phyloP scores from a whole-genome alignment of 2,797 vertebrate species.

The Poeciliopsis turneri region DNA sequence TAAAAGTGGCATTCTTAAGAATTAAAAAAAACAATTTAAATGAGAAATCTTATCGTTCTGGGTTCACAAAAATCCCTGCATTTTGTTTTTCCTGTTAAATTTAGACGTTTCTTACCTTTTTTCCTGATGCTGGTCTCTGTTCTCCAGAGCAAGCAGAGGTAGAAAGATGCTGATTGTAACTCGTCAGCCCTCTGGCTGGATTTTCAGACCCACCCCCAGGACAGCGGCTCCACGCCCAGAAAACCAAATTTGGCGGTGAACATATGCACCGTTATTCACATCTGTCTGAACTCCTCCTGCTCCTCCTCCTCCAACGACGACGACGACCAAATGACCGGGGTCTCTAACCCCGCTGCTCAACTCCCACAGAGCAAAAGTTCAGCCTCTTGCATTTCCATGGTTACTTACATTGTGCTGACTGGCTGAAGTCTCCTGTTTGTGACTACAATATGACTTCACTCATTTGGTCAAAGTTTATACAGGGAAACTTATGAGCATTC shows the following conservation, averaged over 20 bases:
- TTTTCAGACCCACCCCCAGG: constrained; percentile 26
- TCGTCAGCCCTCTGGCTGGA: constrained; percentile 31
- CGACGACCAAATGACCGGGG: background rate
- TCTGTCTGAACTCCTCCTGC: constrained; percentile 39
- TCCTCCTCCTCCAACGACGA: background rate
- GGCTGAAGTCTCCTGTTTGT: background rate
- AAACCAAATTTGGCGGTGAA: constrained; percentile 74
- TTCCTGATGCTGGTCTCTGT: background rate
- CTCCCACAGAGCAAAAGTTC: constrained; percentile 11
- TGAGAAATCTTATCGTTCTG: rapidly evolving
- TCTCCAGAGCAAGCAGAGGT: constrained; percentile 37
- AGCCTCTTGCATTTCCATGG: background rate
- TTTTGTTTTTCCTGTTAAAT: background rate
- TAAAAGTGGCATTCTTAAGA: background rate
- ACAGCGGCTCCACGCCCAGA: constrained; percentile 62
- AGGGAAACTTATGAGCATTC: background rate
- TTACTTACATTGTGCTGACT: background rate
- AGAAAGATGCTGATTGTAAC: constrained; percentile 17
- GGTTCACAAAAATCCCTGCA: background rate
- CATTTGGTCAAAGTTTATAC: background rate
- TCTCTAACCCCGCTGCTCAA: background rate
- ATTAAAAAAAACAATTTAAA: background rate
- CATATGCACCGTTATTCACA: constrained; percentile 65
- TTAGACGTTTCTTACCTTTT: constrained; percentile 41
- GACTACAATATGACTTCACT: background rate